Conservation (phyloP, 1,140 invertebrate genomes). For the Drosophila parabipectinata region DNA sequence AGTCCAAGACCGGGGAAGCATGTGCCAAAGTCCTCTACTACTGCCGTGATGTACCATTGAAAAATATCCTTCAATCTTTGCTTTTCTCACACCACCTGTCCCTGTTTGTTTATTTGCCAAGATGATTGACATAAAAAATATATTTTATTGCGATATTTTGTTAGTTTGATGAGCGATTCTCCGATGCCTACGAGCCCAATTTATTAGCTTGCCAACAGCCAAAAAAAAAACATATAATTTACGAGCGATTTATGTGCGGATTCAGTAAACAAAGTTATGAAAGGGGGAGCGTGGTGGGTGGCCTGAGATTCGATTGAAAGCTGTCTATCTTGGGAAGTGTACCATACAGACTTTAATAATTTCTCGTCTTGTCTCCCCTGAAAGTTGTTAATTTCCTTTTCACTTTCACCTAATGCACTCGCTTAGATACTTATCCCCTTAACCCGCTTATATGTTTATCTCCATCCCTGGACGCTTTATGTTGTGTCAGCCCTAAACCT, state of each 20-base stretch:
- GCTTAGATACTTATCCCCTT: constrained; percentile 46
- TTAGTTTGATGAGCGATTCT: constrained; percentile 67
- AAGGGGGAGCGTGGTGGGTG: constrained; percentile 15
- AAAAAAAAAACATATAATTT: constrained; percentile 49
- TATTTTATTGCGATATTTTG: constrained; percentile 72
- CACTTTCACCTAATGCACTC: constrained; percentile 55
- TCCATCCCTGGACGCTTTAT: constrained; percentile 38
- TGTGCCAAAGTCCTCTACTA: constrained; percentile 40
- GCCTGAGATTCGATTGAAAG: neutral
- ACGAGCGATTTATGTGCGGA: constrained; percentile 53
- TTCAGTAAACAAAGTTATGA: constrained; percentile 63
- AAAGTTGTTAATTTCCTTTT: constrained; percentile 28
- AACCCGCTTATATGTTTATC: constrained; percentile 60
- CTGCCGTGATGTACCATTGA: constrained; percentile 43
- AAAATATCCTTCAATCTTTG: constrained; percentile 41
- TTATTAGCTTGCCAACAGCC: constrained; percentile 52
- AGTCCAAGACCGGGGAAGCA: constrained; percentile 37
- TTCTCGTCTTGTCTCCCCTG: neutral
- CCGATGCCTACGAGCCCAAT: constrained; percentile 57
- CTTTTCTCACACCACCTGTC: neutral
- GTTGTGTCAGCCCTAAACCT: constrained; percentile 66
- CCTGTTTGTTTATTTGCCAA: constrained; percentile 54
- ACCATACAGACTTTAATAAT: neutral
- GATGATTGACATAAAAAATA: constrained; percentile 75
- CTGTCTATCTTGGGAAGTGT: no score